Base-by-base conservation (phyloP, 2,113 vertebrate species). In the Hypocryptadius cinnamomeus region DNA sequence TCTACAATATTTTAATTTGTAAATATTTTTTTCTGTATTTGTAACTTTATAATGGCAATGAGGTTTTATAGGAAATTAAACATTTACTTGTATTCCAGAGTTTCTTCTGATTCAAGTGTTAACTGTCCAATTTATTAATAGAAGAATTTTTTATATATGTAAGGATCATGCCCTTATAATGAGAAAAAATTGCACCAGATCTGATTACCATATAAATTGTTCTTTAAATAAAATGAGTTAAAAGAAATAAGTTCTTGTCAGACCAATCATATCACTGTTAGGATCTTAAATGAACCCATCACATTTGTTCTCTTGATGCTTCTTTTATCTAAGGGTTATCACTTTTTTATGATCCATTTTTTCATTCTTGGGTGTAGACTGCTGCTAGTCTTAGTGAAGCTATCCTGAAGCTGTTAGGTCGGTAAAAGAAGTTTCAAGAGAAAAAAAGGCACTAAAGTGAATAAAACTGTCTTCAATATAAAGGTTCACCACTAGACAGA, bases 131-230 rank as follows among this genome's bases (percentile, higher is more conserved):
- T 77, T 42, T 89, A 53, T 70, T 61, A 60, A 50, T 13, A 60
- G 27, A 54, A 92, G 8, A 21, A 5, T 5, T 60, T 51, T 45
- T 78, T 73, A 79, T 25, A 27, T 28, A 33, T 27, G 31, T 91
- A 76, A 91, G 4, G 53, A 78, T 84, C 59, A 31, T 79, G 54
- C 76, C 42, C 15, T 89, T 91, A 79, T 86, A 89, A 79, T 39
- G 21, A 51, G 54, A 10, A 87, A 94, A 63, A 85, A 59, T 54
- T 71, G 19, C 59, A 39, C 27, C 30, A 79, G 45, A 42, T 81
- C 63, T 50, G 71, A 91, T 95, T 94, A 92, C n/a, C 78, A 95
- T 86, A 89, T 77, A 89, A 83, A 95, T 89, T 87, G 40, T 72
- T 74, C 78, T 83, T 86, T 44, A 80, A 85, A 56, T 69, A 79